A percentile compares a stretch with the other conserved stretches of the same genome.
phyloP scores from a whole-genome alignment of 2,113 vertebrate species.

The Periophthalmodon schlosseri region DNA sequence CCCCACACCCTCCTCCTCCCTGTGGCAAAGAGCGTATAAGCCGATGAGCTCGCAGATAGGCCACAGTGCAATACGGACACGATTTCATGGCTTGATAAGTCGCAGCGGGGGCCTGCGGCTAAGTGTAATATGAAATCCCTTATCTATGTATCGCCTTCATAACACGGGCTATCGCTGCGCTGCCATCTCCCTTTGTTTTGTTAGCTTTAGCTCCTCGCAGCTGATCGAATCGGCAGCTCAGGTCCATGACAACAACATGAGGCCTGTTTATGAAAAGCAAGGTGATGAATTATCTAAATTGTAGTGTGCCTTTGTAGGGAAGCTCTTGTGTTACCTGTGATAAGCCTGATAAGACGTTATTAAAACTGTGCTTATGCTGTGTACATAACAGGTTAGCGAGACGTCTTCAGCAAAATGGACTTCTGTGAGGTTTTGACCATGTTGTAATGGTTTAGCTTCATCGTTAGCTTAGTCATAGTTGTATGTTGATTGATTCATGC shows the following conservation, averaged over 20 bases:
- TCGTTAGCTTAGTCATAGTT: no score
- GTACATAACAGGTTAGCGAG: constrained; percentile 50
- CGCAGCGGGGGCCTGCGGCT: constrained; percentile 68
- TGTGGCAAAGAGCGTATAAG: constrained; percentile 62
- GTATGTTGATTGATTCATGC: no score
- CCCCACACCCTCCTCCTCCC: constrained; percentile 41
- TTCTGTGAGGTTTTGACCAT: no score
- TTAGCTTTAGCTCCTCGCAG: constrained; percentile 47
- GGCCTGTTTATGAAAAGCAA: constrained; percentile 57
- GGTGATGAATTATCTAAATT: constrained; percentile 67
- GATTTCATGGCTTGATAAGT: constrained; percentile 81
- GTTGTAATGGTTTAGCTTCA: no score
- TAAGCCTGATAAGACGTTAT: constrained; percentile 48
- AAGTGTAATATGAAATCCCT: constrained; percentile 79
- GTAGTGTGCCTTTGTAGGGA: constrained; percentile 46
- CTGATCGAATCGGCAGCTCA: constrained; percentile 56
- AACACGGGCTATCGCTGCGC: constrained; percentile 63
- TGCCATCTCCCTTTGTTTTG: constrained; percentile 60
- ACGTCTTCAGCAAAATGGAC: no score
- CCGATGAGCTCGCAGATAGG: constrained; percentile 74
- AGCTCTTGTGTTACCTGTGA: constrained; percentile 46
- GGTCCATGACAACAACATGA: constrained; percentile 37
- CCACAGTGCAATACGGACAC: constrained; percentile 75
- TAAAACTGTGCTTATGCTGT: constrained; percentile 20
- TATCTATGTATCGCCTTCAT: constrained; percentile 75